Evolutionary conservation across 2,797 vertebrate species (phyloP), one percentile per base, ranked within the genome.

Genomic region (Loriculus beryllinus): DNA sequence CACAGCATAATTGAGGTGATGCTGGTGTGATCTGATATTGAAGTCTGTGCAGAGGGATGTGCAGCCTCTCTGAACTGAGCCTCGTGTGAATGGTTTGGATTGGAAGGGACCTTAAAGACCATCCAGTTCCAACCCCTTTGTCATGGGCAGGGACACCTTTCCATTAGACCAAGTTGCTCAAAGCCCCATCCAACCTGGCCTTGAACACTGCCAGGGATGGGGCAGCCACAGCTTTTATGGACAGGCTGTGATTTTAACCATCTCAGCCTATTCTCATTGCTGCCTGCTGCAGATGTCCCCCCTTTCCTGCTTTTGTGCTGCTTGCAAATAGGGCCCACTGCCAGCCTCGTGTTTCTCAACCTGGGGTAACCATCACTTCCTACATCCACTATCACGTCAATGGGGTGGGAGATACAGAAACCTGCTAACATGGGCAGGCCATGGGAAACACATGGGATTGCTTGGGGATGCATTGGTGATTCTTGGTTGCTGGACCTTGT

Each of bases 361-460:
- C 28, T 4, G 1, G 8, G 8, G 11, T n/a, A 51, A 31, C 35
- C 0, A 0, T 19, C 2, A 5, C 39, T 26, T 81, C 48, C 28
- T 40, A 40, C 15, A 20, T 67, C 21, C 23, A 3, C 31, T 28
- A 14, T 47, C 11, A n/a, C 31, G 25, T 35, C 33, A 26, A 6
- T 9, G 43, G 20, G 12, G 9, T 37, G 39, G 33, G 20, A 69
- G 39, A 37, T 51, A 35, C 17, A 80, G 47, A 67, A 77, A 67
- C 31, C 40, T 76, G 63, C 7, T 48, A 16, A 18, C 43, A 18
- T 0, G 4, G 22, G 8, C 25, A 82, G 21, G 33, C 56, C 47
- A 26, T 42, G 25, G 64, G 2, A 8, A 82, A 74, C 21, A 18
- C 0, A 1, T 40, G 19, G 39, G 22, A 45, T 51, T 59, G 19